Evolutionary conservation across 2,797 vertebrate genomes (phyloP).

Genomic region (Streptopelia turtur): DNA sequence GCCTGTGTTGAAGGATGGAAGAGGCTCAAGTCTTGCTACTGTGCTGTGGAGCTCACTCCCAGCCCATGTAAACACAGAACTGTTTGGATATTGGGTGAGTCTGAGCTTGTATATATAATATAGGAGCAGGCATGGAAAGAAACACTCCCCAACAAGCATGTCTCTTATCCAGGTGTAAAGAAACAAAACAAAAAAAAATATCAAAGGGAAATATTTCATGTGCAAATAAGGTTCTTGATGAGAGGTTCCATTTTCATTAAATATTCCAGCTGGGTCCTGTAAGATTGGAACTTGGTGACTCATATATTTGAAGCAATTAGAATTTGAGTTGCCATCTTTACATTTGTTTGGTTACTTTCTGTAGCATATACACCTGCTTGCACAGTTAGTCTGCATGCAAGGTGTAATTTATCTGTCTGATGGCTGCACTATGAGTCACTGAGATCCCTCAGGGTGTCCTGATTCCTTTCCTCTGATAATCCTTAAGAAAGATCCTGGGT

Average conservation of each 20-base stretch:
- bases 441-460: not conserved
- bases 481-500: not conserved
- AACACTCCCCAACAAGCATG: not conserved
- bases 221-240: slow-evolving; percentile 8
- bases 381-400: slow-evolving; percentile 37
- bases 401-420: slow-evolving; percentile 65
- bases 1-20: not conserved
- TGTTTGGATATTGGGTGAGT: not conserved
- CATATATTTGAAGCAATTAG: slow-evolving; percentile 52
- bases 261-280: not conserved
- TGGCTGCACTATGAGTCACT: slow-evolving; percentile 58
- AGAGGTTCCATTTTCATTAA: slow-evolving; percentile 19
- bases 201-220: not conserved
- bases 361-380: not conserved
- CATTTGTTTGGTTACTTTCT: slow-evolving; percentile 5
- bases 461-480: slow-evolving; percentile 26
- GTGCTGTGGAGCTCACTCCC: not conserved
- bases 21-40: not conserved
- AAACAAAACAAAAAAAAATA: not conserved
- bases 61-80: rapidly evolving
- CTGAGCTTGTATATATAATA: not conserved
- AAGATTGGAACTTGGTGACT: slow-evolving; percentile 29
- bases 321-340: not conserved
- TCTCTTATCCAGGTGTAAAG: not conserved
- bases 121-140: not conserved